A percentile compares a stretch with the other conserved stretches of the same genome.
phyloP scores from a whole-genome alignment of 2,888 invertebrate genomes.

The Pogonocherus hispidulus region DNA sequence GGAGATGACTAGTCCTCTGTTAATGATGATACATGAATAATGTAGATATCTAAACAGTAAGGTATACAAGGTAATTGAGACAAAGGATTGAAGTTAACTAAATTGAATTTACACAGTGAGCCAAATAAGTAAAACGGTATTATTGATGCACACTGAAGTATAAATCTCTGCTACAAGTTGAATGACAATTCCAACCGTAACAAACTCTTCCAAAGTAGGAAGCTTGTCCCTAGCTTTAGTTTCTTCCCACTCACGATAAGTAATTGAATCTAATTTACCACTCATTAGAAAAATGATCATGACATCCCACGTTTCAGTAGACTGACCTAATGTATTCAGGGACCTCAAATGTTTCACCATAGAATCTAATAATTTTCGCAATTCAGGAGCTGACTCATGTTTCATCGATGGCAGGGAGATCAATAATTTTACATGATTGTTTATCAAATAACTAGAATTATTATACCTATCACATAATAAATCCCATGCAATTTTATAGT shows the following conservation, averaged over 20 bases:
- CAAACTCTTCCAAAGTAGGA: constrained; percentile 30
- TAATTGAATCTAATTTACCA: constrained; percentile 30
- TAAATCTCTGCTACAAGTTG: no score
- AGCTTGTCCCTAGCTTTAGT: not conserved
- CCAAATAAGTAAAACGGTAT: no score
- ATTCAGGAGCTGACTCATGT: constrained; percentile 32
- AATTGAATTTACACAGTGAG: no score
- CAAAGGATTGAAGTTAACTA: no score
- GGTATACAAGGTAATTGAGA: no score
- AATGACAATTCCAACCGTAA: no score
- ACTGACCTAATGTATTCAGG: constrained; percentile 28
- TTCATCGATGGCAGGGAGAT: constrained; percentile 21
- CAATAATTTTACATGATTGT: constrained; percentile 35
- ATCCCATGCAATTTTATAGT: constrained; percentile 36
- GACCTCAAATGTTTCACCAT: constrained; percentile 35
- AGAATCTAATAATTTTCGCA: constrained; percentile 36
- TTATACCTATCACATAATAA: constrained; percentile 31
- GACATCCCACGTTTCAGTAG: constrained; percentile 37
- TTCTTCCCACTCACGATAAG: constrained; percentile 34
- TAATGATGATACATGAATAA: no score
- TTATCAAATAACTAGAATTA: no score
- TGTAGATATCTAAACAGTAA: no score
- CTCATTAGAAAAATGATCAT: constrained; percentile 29
- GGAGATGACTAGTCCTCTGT: no score
- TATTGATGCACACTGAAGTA: no score